A percentile compares a stretch with the other conserved stretches of the same genome.
Evolutionary conservation across 1,140 invertebrate species (phyloP).

Genomic region (Aphis gossypii): DNA sequence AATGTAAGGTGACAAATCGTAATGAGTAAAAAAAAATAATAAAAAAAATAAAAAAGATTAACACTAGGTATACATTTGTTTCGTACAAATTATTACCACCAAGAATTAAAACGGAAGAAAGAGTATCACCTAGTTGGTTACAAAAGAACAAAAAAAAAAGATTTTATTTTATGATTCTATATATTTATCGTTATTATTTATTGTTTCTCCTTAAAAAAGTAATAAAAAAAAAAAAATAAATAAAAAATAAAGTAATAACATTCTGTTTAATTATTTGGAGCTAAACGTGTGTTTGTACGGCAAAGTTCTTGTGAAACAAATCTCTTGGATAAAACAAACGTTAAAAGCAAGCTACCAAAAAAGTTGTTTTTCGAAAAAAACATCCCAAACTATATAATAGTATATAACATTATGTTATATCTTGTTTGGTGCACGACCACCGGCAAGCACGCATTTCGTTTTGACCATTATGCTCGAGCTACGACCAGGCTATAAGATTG

Average conservation of each 20-base stretch:
- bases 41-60: conserved; percentile 31
- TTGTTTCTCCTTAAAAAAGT: background rate
- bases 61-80: conserved; percentile 51
- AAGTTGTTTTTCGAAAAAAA: conserved; percentile 52
- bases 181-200: background rate
- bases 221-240: background rate
- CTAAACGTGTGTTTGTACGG: conserved; percentile 58
- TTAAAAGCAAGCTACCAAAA: conserved; percentile 58
- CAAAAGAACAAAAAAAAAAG: conserved; percentile 10
- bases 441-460: conserved; percentile 45
- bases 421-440: conserved; percentile 53
- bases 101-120: conserved; percentile 54
- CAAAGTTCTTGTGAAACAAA: conserved; percentile 49
- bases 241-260: background rate
- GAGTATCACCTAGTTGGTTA: conserved; percentile 43
- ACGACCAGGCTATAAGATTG: conserved; percentile 58
- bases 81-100: conserved; percentile 49
- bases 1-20: conserved; percentile 50
- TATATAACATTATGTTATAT: conserved; percentile 24
- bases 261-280: conserved; percentile 51
- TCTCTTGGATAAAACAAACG: conserved; percentile 56
- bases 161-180: background rate
- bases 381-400: conserved; percentile 55
- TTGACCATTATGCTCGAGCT: conserved; percentile 54
- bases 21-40: conserved; percentile 43